phyloP scores from a whole-genome alignment of 35 echinoderm and acorn worm species.

The Amphiura filiformis region DNA sequence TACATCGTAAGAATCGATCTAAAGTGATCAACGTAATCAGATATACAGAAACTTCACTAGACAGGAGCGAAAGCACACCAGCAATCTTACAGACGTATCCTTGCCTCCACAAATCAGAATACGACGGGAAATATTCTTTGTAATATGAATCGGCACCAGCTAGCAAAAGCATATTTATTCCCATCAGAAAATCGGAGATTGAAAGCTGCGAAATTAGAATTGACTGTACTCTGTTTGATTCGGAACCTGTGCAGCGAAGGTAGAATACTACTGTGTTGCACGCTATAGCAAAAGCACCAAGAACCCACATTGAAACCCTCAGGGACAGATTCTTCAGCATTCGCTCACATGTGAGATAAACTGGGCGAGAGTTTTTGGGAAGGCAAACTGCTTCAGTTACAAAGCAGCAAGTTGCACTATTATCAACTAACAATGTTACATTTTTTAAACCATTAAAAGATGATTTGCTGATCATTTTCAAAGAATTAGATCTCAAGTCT shows the following conservation, averaged over 20 bases:
- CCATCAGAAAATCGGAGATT: neutral
- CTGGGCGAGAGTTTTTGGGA: neutral
- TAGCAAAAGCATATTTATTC: neutral
- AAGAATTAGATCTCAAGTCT: neutral
- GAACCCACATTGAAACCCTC: neutral
- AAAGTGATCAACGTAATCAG: slow-evolving; percentile 2
- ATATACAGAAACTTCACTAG: neutral
- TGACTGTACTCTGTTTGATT: neutral
- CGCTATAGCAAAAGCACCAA: neutral
- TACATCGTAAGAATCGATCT: neutral
- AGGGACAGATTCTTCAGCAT: neutral
- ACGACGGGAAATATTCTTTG: neutral
- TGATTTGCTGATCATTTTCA: neutral
- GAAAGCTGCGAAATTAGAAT: neutral
- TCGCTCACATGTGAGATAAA: neutral
- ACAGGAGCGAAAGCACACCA: neutral
- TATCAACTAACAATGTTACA: neutral
- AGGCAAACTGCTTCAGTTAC: neutral
- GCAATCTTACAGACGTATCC: neutral
- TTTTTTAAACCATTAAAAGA: neutral
- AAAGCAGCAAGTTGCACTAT: neutral
- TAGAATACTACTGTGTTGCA: neutral
- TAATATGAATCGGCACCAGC: neutral
- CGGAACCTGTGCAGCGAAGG: neutral
- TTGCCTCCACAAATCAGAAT: neutral